Conservation (phyloP, 2,113 vertebrate species). For the Enhydra lutris region DNA sequence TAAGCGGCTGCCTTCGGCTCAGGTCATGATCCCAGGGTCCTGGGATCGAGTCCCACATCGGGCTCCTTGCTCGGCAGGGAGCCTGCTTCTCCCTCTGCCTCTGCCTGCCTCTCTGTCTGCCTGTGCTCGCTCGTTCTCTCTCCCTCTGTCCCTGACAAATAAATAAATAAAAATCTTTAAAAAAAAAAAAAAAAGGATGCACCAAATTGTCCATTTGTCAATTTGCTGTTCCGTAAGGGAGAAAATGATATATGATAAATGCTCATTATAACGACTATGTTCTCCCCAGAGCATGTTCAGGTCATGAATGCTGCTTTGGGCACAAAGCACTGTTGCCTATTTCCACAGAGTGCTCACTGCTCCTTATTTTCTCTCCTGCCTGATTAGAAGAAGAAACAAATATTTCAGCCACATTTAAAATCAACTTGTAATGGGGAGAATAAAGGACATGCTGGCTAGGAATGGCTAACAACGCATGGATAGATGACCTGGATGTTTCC, state of each 20-base stretch:
- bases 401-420: neutral
- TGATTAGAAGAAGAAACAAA: neutral
- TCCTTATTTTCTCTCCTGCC: neutral
- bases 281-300: conserved; percentile 15
- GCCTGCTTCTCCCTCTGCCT: too few species aligned
- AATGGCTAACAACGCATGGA: neutral
- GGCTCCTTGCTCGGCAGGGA: too few species aligned
- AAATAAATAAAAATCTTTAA: too few species aligned
- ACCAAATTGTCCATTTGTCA: conserved; percentile 29
- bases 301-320: conserved; percentile 21
- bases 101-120: too few species aligned
- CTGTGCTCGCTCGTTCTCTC: too few species aligned
- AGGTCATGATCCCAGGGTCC: too few species aligned
- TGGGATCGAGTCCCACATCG: too few species aligned
- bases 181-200: too few species aligned
- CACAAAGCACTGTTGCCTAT: neutral
- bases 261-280: conserved; percentile 25
- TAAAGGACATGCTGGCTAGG: neutral
- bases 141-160: too few species aligned
- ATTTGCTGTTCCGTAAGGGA: neutral
- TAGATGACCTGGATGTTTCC: neutral
- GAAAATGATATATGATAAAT: conserved; percentile 38
- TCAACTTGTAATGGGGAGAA: neutral
- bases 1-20: too few species aligned
- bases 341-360: neutral